Percentiles rank a stretch among this genome's conserved stretches.
Evolutionary conservation across 1,140 invertebrate species (phyloP).

Genomic region (Adoxophyes honmai): DNA sequence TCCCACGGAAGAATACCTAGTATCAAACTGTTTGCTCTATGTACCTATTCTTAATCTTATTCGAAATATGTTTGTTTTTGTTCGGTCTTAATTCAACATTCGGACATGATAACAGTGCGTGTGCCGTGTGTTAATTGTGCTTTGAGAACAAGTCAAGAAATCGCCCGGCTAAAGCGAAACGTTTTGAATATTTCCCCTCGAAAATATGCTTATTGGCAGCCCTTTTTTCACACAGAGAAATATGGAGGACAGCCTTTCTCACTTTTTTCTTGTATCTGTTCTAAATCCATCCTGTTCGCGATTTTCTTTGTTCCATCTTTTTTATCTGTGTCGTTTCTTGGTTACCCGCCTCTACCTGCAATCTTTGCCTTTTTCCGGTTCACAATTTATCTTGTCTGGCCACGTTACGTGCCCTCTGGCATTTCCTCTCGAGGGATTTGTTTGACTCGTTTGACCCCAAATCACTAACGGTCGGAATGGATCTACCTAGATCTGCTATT

Average conservation of each 20-base stretch:
- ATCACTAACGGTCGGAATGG: conserved; percentile 2
- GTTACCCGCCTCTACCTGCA: conserved; percentile 4
- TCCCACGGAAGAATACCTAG: no score
- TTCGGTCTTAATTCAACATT: no score
- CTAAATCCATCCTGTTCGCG: neutral
- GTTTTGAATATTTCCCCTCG: neutral
- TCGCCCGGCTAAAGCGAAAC: no score
- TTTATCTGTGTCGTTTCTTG: conserved; percentile 6
- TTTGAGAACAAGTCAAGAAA: no score
- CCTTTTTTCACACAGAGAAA: neutral
- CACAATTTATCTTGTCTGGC: conserved; percentile 6
- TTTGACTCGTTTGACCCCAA: neutral
- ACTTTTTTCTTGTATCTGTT: neutral
- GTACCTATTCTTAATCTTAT: no score
- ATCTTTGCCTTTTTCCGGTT: conserved; percentile 4
- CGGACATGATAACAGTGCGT: no score
- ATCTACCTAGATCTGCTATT: neutral
- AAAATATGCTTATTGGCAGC: neutral
- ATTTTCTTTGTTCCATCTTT: conserved; percentile 10
- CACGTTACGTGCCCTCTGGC: neutral
- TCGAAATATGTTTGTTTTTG: no score
- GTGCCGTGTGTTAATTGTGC: no score
- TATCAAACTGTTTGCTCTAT: no score
- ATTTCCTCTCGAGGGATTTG: conserved; percentile 8
- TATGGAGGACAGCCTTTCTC: neutral